Percentiles rank a stretch among this genome's conserved stretches.
These are phyloP conservation scores for Myrmophylax atrothorax DNA, from an alignment of 2,113 vertebrate species.

Conservation along the genomic window DNA sequence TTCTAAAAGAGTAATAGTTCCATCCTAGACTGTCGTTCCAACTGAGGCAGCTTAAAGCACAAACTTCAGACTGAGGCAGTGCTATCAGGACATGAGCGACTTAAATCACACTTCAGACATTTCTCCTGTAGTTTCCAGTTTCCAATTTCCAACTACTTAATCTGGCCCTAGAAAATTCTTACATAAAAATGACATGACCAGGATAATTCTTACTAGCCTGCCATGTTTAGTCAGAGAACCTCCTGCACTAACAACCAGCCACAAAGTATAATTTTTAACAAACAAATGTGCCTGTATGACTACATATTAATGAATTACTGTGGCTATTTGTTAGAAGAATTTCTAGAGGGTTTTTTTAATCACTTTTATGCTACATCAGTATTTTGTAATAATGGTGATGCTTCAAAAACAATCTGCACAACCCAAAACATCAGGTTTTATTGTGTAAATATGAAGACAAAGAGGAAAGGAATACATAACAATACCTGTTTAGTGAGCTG, in stretches of 20 bases:
- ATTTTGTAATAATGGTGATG: not conserved
- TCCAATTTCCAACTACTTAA: not conserved
- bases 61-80: not conserved
- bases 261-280: not conserved
- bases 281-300: not conserved
- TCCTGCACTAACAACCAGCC: not conserved
- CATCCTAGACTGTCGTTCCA: not conserved
- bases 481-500: conserved; percentile 90
- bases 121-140: not conserved
- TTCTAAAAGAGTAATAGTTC: not conserved
- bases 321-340: not conserved
- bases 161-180: not conserved
- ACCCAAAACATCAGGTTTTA: not conserved
- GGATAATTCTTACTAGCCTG: not conserved
- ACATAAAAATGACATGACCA: not conserved
- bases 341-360: not conserved
- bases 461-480: not conserved
- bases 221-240: not conserved
- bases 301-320: not conserved
- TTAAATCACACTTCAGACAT: rapidly evolving
- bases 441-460: not conserved
- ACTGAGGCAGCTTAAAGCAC: not conserved
- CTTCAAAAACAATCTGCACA: not conserved
- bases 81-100: not conserved
- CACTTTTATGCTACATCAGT: not conserved